phyloP scores from a whole-genome alignment of 2,888 invertebrate genomes.

The Clostera curtula region DNA sequence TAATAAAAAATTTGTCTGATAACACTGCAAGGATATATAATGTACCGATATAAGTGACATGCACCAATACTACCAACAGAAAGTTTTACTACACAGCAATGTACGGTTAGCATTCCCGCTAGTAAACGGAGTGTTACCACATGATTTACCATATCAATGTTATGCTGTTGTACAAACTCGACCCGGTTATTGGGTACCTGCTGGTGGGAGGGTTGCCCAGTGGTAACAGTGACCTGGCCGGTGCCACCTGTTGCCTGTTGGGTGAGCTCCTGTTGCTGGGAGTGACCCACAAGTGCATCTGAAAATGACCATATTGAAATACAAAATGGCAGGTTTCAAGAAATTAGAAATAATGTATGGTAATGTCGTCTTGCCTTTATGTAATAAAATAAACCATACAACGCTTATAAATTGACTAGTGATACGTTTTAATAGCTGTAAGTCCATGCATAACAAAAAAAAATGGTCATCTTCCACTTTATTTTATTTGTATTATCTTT shows the following conservation, averaged over 20 bases:
- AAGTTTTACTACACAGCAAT: slow-evolving; percentile 39
- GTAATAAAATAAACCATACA: no score
- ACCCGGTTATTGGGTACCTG: slow-evolving; percentile 73
- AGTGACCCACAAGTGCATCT: slow-evolving; percentile 66
- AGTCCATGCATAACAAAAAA: no score
- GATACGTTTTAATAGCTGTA: no score
- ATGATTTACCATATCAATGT: slow-evolving; percentile 72
- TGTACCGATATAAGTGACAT: background rate
- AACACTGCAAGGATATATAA: no score
- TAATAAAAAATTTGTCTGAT: no score
- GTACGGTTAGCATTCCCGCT: slow-evolving; percentile 52
- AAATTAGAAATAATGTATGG: no score
- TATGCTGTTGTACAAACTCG: slow-evolving; percentile 74
- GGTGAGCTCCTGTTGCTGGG: slow-evolving; percentile 61
- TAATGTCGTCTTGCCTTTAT: no score
- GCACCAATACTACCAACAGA: slow-evolving; percentile 9
- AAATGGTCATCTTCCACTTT: no score
- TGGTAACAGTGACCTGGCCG: slow-evolving; percentile 52
- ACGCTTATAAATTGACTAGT: no score
- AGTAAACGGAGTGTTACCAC: slow-evolving; percentile 57
- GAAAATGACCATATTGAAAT: slow-evolving; percentile 14
- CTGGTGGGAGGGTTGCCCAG: slow-evolving; percentile 55
- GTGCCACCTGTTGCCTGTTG: slow-evolving; percentile 36
- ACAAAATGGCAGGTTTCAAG: background rate
- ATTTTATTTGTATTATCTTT: no score